Base-by-base conservation (phyloP, 2,888 invertebrate species). In the Cryptocheilus praepositus region DNA sequence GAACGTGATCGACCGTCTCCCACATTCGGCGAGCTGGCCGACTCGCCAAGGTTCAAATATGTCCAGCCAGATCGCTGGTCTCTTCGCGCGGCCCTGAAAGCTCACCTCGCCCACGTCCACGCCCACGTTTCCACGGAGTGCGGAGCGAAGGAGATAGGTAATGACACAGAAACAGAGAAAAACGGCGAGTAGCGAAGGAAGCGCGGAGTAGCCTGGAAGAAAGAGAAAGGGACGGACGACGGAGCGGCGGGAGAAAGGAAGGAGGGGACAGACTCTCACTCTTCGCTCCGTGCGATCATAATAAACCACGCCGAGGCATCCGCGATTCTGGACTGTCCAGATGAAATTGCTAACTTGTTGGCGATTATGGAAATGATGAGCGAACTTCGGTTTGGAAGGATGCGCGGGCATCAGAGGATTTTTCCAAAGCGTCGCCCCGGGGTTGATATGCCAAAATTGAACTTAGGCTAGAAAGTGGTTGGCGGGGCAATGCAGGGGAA, bases 31-130 rank as follows among this genome's bases (percentile, higher is more conserved):
- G 36, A 36, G 36, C 36, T 11, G 36, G 36, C 13, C 8, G 13
- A 51, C 65, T 60, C 62, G 60, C 49, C 64, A 64, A 64, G 73
- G 76, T 79, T 78, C 75, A 79, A 77, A 73, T 68, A 64, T 62
- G 67, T 76, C 65, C 74, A 70, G 64, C 60, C 61, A 74, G 68
- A 78, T 76, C 78, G 78, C 76, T 75, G 75, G 73, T n/a, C 75
- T 73, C 67, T 75, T 62, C 76, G 36, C 36, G 71, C 79, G 77
- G 74, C 79, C 78, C 79, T 79, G 78, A 79, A 78, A 74, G 75
- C 71, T 76, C 66, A 79, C 78, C 75, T 79, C 79, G 79, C 79
- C 79, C 76, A 79, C 79, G 77, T 79, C 79, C 79, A 79, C 79
- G 79, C 78, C 79, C 78, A 79, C 79, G 79, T 78, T 71, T 65